Evolutionary conservation across 2,113 vertebrate species (phyloP).

Genomic region (Perca fluviatilis): DNA sequence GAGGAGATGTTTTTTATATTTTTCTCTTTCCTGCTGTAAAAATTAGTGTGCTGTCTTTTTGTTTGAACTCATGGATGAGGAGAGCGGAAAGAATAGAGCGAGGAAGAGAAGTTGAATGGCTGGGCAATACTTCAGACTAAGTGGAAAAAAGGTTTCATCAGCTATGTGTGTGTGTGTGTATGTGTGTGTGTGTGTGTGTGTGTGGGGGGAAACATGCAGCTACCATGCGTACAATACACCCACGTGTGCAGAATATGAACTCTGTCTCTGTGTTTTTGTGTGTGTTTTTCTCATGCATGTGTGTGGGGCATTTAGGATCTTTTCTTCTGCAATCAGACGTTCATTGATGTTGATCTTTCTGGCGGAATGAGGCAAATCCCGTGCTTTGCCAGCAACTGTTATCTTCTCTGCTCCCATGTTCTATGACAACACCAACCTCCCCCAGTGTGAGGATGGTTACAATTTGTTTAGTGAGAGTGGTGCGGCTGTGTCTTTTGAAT

Average conservation of each 20-base stretch:
- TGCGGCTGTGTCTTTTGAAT: not conserved
- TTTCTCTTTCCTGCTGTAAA: constrained; percentile 19
- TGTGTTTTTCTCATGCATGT: not conserved
- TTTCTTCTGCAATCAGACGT: constrained; percentile 65
- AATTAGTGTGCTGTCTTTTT: constrained; percentile 27
- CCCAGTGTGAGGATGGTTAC: not conserved
- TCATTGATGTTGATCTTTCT: constrained; percentile 51
- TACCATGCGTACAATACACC: not conserved
- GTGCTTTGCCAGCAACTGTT: constrained; percentile 41
- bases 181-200: not conserved
- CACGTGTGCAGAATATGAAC: constrained; percentile 8
- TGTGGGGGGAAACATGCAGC: not conserved
- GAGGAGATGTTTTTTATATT: constrained; percentile 29
- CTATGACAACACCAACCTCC: not conserved
- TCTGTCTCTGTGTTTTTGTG: not conserved
- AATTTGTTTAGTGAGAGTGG: not conserved
- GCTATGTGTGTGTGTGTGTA: constrained; percentile 19
- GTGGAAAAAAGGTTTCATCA: constrained; percentile 56
- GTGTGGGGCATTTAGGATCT: constrained; percentile 22
- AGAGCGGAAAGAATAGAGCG: constrained; percentile 1
- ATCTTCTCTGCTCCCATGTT: constrained; percentile 2
- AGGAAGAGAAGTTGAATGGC: constrained; percentile 9
- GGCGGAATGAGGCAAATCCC: constrained; percentile 64
- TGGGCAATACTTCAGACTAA: constrained; percentile 44
- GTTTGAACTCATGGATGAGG: constrained; percentile 16